A percentile compares a stretch with the other conserved stretches of the same genome.
Evolutionary conservation across 2,797 vertebrate species (phyloP).

Genomic region (Rhadinocentrus ornatus): DNA sequence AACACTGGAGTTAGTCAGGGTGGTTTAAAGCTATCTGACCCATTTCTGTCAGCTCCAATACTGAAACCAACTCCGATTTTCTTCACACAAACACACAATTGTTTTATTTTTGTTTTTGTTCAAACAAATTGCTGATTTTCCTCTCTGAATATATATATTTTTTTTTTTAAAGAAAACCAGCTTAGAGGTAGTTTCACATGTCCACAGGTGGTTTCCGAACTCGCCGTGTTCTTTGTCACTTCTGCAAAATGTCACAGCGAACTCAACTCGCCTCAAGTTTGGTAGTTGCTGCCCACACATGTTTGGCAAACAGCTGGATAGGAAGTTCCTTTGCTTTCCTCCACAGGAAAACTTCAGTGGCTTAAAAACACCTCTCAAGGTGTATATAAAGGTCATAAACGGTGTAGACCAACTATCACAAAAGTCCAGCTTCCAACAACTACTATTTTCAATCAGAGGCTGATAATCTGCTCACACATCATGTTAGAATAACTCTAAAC

Average conservation of each 20-base stretch:
- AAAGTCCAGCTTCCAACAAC: too few relatives aligned
- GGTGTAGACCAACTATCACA: too few relatives aligned
- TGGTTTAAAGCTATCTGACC: constrained; percentile 38
- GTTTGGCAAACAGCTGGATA: background rate
- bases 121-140: background rate
- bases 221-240: constrained; percentile 8
- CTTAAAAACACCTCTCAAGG: too few relatives aligned
- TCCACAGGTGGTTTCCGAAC: constrained; percentile 12
- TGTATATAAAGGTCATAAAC: too few relatives aligned
- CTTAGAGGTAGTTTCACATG: constrained; percentile 3
- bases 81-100: constrained; percentile 2
- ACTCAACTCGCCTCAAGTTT: background rate
- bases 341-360: too few relatives aligned
- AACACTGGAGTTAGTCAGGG: constrained; percentile 31
- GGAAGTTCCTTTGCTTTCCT: background rate
- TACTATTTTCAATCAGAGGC: too few relatives aligned
- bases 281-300: constrained; percentile 1
- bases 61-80: constrained; percentile 4
- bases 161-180: background rate
- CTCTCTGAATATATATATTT: constrained; percentile 6
- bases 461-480: too few relatives aligned
- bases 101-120: background rate
- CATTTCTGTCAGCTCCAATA: constrained; percentile 52
- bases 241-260: background rate
- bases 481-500: too few relatives aligned